These are phyloP conservation scores for Turnix velox DNA, from an alignment of 2,113 vertebrate species.

Conservation along the genomic window DNA sequence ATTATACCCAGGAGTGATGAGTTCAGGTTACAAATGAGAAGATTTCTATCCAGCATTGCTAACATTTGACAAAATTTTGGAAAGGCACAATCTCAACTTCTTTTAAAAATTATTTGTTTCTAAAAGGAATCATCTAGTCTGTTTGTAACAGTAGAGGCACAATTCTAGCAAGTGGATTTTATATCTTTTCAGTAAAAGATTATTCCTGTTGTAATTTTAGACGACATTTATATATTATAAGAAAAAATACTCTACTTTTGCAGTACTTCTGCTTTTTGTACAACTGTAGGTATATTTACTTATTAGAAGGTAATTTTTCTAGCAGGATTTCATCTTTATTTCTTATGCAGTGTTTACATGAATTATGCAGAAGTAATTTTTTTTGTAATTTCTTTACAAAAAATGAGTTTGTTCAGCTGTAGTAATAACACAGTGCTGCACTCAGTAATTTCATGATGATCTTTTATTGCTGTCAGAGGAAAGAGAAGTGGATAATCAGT, in stretches of 20 bases:
- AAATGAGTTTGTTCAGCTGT: constrained; percentile 3
- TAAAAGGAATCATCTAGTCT: neutral
- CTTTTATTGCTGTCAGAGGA: neutral
- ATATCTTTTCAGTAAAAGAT: neutral
- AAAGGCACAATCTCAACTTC: neutral
- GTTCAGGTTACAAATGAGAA: neutral
- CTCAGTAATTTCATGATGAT: neutral
- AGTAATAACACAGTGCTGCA: neutral
- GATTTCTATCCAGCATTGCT: neutral
- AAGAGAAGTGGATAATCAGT: neutral
- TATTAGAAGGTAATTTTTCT: neutral
- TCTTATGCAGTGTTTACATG: neutral
- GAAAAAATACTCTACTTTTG: neutral
- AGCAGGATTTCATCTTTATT: neutral
- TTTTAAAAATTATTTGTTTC: neutral
- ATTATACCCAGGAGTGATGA: neutral
- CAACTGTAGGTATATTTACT: neutral
- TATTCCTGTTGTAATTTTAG: neutral
- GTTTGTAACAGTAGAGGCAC: neutral
- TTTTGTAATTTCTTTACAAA: neutral
- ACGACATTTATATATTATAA: neutral
- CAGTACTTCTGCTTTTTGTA: neutral
- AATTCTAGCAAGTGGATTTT: neutral
- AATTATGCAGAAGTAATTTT: neutral
- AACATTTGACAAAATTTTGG: neutral